phyloP scores from a whole-genome alignment of 2,797 vertebrate genomes.

The Epinephelus malabaricus region DNA sequence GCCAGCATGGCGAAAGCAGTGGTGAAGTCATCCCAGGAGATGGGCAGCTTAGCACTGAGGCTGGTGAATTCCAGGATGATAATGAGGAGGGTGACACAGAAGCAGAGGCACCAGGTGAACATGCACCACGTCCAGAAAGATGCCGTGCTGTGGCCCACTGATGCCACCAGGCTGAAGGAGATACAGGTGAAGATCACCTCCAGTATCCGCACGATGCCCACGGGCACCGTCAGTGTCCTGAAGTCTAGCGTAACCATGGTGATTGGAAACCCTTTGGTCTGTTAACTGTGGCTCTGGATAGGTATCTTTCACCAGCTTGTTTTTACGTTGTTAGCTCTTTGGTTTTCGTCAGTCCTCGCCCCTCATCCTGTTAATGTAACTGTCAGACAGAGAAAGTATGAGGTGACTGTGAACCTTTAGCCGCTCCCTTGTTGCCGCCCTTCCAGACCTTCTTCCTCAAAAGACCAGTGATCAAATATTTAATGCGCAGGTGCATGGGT shows the following conservation, averaged over 20 bases:
- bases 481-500: background rate
- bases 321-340: background rate
- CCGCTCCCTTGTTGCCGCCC: conserved; percentile 12
- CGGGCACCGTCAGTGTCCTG: conserved; percentile 68
- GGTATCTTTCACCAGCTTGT: background rate
- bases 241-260: conserved; percentile 70
- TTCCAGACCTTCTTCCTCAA: conserved; percentile 16
- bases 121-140: conserved; percentile 89
- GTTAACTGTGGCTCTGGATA: background rate
- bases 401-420: background rate
- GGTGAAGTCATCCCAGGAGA: conserved; percentile 93
- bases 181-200: conserved; percentile 86
- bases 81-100: conserved; percentile 84
- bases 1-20: conserved; percentile 90
- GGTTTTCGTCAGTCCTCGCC: background rate
- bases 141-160: fast-evolving
- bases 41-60: conserved; percentile 76
- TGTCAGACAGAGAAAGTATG: background rate
- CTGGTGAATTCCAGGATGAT: conserved; percentile 85
- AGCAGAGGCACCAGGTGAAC: conserved; percentile 93
- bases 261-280: conserved; percentile 21
- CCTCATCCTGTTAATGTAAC: background rate
- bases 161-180: conserved; percentile 89
- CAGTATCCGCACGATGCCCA: conserved; percentile 86
- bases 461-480: background rate